Evolutionary conservation across 1,140 invertebrate genomes (phyloP).

Genomic region (Gryllus bimaculatus): DNA sequence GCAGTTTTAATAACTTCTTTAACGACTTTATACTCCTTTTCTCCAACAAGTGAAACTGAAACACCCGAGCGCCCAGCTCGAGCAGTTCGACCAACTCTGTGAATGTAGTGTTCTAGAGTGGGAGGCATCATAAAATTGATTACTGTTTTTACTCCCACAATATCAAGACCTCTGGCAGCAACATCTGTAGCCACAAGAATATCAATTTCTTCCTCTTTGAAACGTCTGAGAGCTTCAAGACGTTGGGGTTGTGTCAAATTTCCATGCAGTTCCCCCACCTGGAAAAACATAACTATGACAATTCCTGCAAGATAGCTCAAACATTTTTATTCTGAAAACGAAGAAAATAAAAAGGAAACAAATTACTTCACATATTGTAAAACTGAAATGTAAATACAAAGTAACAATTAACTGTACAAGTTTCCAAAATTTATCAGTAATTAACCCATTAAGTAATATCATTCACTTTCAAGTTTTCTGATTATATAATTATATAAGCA

Average conservation of each 20-base stretch:
- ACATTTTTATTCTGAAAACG: not conserved
- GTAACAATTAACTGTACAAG: no score
- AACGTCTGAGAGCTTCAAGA: conserved; percentile 77
- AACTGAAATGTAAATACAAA: no score
- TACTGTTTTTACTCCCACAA: conserved; percentile 88
- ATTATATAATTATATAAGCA: no score
- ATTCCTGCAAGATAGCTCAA: not conserved
- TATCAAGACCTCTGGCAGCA: conserved; percentile 92
- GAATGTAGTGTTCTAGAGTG: conserved; percentile 91
- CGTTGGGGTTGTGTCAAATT: conserved; percentile 88
- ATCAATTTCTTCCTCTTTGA: conserved; percentile 82
- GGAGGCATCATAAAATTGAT: conserved; percentile 95
- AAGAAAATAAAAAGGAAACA: not conserved
- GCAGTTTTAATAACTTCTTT: conserved; percentile 87
- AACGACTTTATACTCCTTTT: conserved; percentile 79
- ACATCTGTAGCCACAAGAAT: conserved; percentile 93
- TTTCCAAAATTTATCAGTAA: no score
- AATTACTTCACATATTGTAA: no score
- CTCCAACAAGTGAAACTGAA: conserved; percentile 88
- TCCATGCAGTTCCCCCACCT: conserved; percentile 89
- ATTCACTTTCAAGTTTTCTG: no score
- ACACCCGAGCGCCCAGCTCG: conserved; percentile 82
- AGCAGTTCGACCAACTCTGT: conserved; percentile 86
- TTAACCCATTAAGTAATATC: no score
- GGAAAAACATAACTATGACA: conserved; percentile 23